Conservation (phyloP, 2,888 invertebrate species). For the Allolobophora icterica region DNA sequence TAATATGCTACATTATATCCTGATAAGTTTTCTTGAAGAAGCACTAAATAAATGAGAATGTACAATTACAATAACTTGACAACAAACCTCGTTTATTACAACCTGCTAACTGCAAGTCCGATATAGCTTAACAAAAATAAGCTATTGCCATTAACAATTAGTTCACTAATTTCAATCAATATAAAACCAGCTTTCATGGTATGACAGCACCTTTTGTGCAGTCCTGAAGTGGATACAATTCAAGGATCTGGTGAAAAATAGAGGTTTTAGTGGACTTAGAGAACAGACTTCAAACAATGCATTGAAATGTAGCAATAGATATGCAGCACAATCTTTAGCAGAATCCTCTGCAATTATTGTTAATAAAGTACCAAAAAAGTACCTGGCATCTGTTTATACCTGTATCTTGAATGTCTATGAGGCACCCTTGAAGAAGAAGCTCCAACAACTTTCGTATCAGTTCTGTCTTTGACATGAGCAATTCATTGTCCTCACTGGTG, state of each 20-base stretch:
- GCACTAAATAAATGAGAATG: too few relatives aligned
- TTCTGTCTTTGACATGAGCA: constrained; percentile 70
- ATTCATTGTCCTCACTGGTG: constrained; percentile 70
- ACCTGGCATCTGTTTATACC: constrained; percentile 48
- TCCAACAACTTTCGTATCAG: constrained; percentile 71
- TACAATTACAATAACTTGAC: background rate
- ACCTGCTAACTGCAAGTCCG: background rate
- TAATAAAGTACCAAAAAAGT: background rate
- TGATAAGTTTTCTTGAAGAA: too few relatives aligned
- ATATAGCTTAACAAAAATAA: background rate
- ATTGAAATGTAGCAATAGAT: background rate
- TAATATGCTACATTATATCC: too few relatives aligned
- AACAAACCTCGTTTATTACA: background rate
- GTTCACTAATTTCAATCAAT: background rate
- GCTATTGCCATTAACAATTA: background rate
- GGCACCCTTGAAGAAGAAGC: constrained; percentile 71
- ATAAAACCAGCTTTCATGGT: too few relatives aligned
- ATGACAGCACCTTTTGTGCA: too few relatives aligned
- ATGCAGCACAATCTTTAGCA: background rate
- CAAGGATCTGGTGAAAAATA: too few relatives aligned
- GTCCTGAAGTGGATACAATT: too few relatives aligned
- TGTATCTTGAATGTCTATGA: constrained; percentile 70
- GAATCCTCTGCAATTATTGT: background rate
- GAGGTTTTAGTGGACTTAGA: too few relatives aligned
- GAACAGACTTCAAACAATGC: too few relatives aligned